These are phyloP conservation scores for Scopus umbretta DNA, from an alignment of 2,113 vertebrate genomes.

Conservation along the genomic window DNA sequence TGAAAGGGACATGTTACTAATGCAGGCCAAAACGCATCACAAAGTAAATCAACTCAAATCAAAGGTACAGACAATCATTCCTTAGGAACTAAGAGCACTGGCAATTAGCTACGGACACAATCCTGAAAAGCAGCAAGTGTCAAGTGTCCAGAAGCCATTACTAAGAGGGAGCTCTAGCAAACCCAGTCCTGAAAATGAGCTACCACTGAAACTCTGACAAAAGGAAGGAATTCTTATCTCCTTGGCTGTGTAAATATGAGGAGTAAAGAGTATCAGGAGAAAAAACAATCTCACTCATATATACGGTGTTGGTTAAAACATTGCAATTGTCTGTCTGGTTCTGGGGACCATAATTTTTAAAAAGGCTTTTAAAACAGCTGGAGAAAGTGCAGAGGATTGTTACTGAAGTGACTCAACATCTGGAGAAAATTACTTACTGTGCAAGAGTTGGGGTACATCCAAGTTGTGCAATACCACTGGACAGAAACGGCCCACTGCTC, in stretches of 20 bases:
- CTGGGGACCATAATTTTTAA: not conserved
- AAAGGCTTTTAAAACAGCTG: not conserved
- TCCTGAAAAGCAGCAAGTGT: not conserved
- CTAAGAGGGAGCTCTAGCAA: not conserved
- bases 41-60: not conserved
- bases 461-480: not conserved
- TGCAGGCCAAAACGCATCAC: not conserved
- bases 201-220: not conserved
- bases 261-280: not conserved
- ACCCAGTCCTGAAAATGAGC: not conserved
- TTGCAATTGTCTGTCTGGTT: not conserved
- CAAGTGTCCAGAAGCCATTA: not conserved
- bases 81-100: not conserved
- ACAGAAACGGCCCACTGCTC: not conserved
- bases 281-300: not conserved
- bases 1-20: not conserved
- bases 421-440: not conserved
- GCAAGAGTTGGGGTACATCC: not conserved
- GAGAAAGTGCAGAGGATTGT: not conserved
- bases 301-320: not conserved
- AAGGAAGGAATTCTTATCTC: not conserved
- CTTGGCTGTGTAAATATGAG: not conserved
- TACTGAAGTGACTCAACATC: not conserved
- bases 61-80: not conserved
- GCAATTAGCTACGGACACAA: not conserved